These are phyloP conservation scores for Chunga burmeisteri DNA, from an alignment of 2,113 vertebrate genomes.

Conservation along the genomic window DNA sequence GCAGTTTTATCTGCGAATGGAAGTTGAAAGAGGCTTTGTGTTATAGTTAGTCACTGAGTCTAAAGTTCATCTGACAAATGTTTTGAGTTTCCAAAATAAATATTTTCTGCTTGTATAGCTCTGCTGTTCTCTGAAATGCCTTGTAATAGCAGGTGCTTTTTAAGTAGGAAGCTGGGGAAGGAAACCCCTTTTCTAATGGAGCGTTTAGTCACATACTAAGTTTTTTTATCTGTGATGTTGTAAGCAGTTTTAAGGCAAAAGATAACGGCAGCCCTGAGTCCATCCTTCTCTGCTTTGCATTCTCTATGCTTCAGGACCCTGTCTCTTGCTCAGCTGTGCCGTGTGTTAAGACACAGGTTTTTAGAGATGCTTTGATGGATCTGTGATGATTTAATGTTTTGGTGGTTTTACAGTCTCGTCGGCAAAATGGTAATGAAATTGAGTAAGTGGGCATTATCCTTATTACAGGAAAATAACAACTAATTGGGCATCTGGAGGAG, in stretches of 20 bases:
- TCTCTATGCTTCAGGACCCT: not conserved
- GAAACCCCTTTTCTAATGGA: not conserved
- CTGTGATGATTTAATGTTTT: not conserved
- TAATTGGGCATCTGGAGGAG: not conserved
- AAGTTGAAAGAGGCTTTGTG: not conserved
- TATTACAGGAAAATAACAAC: not conserved
- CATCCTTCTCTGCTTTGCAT: not conserved
- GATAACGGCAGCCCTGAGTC: not conserved
- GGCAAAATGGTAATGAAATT: not conserved
- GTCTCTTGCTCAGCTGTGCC: not conserved
- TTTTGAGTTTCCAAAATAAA: not conserved
- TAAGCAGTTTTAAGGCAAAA: not conserved
- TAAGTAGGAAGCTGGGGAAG: not conserved
- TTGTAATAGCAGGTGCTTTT: not conserved
- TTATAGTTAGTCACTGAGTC: not conserved
- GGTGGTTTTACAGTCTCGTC: not conserved
- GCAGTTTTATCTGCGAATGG: not conserved
- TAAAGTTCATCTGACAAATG: not conserved
- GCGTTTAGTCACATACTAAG: accelerated
- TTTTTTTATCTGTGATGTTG: not conserved
- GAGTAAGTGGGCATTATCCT: not conserved
- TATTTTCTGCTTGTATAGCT: not conserved
- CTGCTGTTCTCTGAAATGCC: not conserved
- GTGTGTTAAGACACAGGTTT: not conserved
- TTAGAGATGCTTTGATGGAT: not conserved